Evolutionary conservation across 1,140 invertebrate species (phyloP).

Genomic region (Platyura marginata): DNA sequence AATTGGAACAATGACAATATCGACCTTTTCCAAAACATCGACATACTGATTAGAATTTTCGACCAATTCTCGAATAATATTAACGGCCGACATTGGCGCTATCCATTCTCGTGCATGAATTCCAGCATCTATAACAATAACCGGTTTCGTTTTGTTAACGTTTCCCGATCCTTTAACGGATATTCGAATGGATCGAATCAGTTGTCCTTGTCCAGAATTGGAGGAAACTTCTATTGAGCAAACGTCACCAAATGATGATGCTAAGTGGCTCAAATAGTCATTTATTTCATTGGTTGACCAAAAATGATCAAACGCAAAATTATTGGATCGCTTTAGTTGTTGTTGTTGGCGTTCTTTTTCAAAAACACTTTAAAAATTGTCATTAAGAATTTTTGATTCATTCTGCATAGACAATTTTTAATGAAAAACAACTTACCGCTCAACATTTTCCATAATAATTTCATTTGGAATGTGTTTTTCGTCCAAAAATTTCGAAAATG

Average conservation of each 20-base stretch:
- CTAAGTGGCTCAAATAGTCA: neutral
- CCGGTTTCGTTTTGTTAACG: slow-evolving; percentile 11
- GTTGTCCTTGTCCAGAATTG: neutral
- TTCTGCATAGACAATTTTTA: neutral
- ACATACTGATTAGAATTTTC: slow-evolving; percentile 13
- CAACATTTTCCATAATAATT: neutral
- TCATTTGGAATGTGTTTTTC: neutral
- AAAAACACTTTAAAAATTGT: no score
- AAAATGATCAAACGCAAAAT: neutral
- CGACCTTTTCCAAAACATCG: slow-evolving; percentile 24
- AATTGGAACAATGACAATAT: slow-evolving; percentile 31
- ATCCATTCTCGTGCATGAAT: slow-evolving; percentile 42
- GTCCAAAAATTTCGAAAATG: neutral
- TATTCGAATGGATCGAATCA: neutral
- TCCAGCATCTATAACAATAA: slow-evolving; percentile 17
- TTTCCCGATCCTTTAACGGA: no score
- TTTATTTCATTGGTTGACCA: neutral
- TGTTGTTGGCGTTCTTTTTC: no score
- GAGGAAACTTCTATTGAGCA: neutral
- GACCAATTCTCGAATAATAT: slow-evolving; percentile 28
- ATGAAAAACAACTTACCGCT: neutral
- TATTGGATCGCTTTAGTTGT: neutral
- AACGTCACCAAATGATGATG: neutral
- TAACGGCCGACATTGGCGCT: slow-evolving; percentile 27
- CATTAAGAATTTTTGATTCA: no score